phyloP scores from a whole-genome alignment of 1,140 invertebrate species.

The Drosophila baimaii region DNA sequence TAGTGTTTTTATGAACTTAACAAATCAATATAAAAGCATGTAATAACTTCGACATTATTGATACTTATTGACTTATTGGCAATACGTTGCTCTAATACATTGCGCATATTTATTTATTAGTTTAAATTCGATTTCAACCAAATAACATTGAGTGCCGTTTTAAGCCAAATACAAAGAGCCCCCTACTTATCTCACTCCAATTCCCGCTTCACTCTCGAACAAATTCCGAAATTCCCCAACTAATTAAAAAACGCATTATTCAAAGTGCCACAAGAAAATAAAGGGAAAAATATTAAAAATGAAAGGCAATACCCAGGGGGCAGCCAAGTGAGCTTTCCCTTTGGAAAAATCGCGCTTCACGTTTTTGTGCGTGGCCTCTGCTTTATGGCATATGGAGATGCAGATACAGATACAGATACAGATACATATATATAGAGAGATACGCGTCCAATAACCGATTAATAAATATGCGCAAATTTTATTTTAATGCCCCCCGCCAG shows the following conservation, averaged over 20 bases:
- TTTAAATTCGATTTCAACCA: neutral
- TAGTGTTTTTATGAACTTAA: no score
- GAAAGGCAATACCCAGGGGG: constrained; percentile 15
- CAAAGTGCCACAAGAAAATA: constrained; percentile 22
- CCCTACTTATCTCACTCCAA: neutral
- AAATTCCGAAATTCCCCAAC: constrained; percentile 27
- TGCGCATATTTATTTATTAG: neutral
- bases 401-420: constrained; percentile 11
- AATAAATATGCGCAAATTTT: constrained; percentile 70
- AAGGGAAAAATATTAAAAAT: constrained; percentile 23
- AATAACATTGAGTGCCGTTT: no score
- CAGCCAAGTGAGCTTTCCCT: constrained; percentile 42
- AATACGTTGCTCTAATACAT: no score
- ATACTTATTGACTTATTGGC: no score
- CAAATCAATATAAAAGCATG: no score
- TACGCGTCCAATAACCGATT: constrained; percentile 59
- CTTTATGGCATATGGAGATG: constrained; percentile 24
- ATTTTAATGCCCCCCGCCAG: constrained; percentile 56
- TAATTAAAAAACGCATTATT: constrained; percentile 51
- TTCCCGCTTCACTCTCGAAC: constrained; percentile 18
- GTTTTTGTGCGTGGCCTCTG: constrained; percentile 24
- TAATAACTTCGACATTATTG: no score
- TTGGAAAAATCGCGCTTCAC: constrained; percentile 24
- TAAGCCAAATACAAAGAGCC: neutral
- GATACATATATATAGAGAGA: constrained; percentile 1